Conservation (phyloP, 2,113 vertebrate genomes). For the Cyanocitta stelleri region DNA sequence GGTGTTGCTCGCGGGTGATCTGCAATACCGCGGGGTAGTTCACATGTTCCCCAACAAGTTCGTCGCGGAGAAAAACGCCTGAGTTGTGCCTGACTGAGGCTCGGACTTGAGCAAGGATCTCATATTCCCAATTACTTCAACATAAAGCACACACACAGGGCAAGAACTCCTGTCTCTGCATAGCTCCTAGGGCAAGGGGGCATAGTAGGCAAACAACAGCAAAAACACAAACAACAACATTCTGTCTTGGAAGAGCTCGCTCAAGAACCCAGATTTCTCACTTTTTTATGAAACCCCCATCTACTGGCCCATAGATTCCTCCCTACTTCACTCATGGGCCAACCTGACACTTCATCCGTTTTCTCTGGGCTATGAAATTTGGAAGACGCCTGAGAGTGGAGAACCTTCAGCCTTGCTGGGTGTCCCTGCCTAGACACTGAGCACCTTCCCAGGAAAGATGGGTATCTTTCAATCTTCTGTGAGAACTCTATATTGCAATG, state of each 20-base stretch:
- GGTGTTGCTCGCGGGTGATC: background rate
- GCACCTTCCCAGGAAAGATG: background rate
- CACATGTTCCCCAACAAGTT: background rate
- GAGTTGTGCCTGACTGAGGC: fast-evolving
- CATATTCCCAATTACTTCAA: fast-evolving
- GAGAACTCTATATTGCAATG: background rate
- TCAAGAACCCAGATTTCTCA: background rate
- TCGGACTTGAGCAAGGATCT: background rate
- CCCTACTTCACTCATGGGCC: fast-evolving
- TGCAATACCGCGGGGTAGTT: fast-evolving
- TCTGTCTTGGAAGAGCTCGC: fast-evolving
- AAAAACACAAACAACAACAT: background rate
- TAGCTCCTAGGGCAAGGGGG: too few relatives aligned
- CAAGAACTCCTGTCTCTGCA: too few relatives aligned
- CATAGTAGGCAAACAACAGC: background rate
- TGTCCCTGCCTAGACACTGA: background rate
- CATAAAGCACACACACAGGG: background rate
- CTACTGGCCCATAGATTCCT: background rate
- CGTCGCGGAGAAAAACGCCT: fast-evolving
- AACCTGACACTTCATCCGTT: background rate
- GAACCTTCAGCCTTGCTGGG: fast-evolving
- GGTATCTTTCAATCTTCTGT: background rate
- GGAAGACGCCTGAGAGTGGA: fast-evolving
- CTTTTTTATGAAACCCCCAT: background rate
- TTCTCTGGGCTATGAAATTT: background rate